Percentiles rank a stretch among this genome's conserved stretches.
These are phyloP conservation scores for Pseudococcus jackbeardsleyi DNA, from an alignment of 2,888 invertebrate genomes.

Conservation along the genomic window DNA sequence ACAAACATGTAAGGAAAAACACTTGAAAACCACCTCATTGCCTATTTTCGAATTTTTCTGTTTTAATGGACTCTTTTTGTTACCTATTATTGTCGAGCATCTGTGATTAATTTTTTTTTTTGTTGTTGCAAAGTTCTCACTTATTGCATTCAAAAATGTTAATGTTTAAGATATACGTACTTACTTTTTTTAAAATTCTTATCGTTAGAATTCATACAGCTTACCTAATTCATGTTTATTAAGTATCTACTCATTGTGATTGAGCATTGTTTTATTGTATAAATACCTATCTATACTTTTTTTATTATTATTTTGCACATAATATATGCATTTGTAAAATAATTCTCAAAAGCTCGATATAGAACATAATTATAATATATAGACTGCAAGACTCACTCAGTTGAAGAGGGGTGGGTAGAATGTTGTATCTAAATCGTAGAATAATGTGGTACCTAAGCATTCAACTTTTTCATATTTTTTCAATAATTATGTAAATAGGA, in stretches of 20 bases:
- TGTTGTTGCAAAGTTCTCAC: constrained; percentile 14
- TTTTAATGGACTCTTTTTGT: not conserved
- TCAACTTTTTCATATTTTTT: too few relatives aligned
- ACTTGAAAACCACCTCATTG: too few relatives aligned
- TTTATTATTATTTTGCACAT: not conserved
- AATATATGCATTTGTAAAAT: not conserved
- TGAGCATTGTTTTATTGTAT: not conserved
- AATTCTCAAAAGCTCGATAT: too few relatives aligned
- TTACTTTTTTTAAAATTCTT: not conserved
- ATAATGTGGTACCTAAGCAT: too few relatives aligned
- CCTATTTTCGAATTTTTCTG: not conserved
- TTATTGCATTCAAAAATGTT: not conserved
- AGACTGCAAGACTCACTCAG: too few relatives aligned
- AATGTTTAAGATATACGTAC: not conserved
- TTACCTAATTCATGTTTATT: not conserved
- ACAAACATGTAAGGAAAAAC: too few relatives aligned
- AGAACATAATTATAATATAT: too few relatives aligned
- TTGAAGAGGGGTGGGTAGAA: too few relatives aligned
- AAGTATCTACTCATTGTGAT: not conserved
- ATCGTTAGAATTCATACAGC: not conserved
- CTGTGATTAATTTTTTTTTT: not conserved
- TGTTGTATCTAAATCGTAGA: too few relatives aligned
- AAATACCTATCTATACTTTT: not conserved
- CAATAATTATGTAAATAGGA: too few relatives aligned
- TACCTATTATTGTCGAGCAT: not conserved